Base-by-base conservation (phyloP, 2,888 invertebrate genomes). In the Amaurobius ferox region DNA sequence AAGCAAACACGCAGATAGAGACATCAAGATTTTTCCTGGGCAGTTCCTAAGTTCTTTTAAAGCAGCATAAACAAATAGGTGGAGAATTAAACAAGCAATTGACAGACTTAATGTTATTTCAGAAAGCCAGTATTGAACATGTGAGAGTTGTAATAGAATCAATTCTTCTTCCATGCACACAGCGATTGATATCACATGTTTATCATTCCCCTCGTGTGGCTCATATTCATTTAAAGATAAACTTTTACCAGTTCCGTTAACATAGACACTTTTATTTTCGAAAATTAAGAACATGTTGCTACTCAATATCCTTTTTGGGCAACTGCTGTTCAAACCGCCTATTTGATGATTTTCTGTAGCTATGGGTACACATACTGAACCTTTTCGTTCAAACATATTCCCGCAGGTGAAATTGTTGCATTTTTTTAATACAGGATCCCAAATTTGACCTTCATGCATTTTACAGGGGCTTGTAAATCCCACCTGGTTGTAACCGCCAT, bases 11-110 rank as follows among this genome's bases (percentile, higher is more conserved):
- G 67, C 44, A 1, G 88, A 85, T 19, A 89, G 70, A 9, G 86
- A 88, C 81, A 88, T 87, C 3, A 89, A 48, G 19, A 86, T 81
- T 67, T 88, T 88, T 9, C 88, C 89, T 0, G 88, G 89, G 16
- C 87, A 73, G 44, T 89, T 89, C 19, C 86, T 87, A 9, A 88
- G 73, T 28, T 80, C 78, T 23, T 85, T 80, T 5, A 89, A 35
- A 7, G 88, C 11, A 13, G 32, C 26, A 39, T 83, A 88, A 0
- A 87, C 70, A 2, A 71, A n/a, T 11, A 89, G 70, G 19, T 89
- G 87, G 9, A 87, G 35, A 11, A 76, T 30, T 3, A 89, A 61
- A 32, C 88, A 86, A 6, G 78, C 32, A 0, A 88, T 81, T n/a
- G 88, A 88, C 19, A 88, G 55, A 30, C 40, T 72, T 23, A 88